Percentiles rank a stretch among this genome's conserved stretches.
Conservation (phyloP, 2,113 vertebrate species). For the Dicentrarchus labrax region DNA sequence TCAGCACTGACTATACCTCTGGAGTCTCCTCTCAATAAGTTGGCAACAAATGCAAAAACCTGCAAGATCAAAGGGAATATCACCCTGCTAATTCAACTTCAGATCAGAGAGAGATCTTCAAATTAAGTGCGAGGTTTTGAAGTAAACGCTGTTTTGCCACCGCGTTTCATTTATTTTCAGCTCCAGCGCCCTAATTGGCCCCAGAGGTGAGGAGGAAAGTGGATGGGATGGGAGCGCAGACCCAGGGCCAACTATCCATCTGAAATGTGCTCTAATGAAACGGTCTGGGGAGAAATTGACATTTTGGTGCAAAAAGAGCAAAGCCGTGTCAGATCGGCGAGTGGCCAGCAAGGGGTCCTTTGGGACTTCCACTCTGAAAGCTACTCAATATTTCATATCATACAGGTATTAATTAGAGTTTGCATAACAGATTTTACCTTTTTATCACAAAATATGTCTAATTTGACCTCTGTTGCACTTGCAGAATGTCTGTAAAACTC, state of each 20-base stretch:
- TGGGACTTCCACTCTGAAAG: conserved; percentile 29
- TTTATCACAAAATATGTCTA: conserved; percentile 23
- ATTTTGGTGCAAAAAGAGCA: conserved; percentile 63
- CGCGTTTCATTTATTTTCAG: conserved; percentile 71
- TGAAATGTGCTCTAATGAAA: conserved; percentile 69
- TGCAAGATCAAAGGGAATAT: conserved; percentile 72
- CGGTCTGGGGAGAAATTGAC: conserved; percentile 66
- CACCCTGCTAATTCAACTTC: conserved; percentile 67
- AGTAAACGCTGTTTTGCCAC: conserved; percentile 78
- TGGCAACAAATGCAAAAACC: conserved; percentile 71
- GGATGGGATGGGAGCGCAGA: conserved; percentile 49
- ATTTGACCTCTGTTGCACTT: neutral
- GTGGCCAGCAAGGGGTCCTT: conserved; percentile 28
- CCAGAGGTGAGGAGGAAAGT: conserved; percentile 70
- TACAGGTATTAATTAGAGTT: conserved; percentile 57
- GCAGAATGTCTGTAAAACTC: neutral
- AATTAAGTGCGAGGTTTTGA: conserved; percentile 73
- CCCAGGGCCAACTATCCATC: conserved; percentile 62
- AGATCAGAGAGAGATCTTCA: conserved; percentile 75
- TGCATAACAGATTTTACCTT: conserved; percentile 15
- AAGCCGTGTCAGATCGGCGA: conserved; percentile 37
- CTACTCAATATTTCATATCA: conserved; percentile 42
- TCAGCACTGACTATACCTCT: conserved; percentile 26
- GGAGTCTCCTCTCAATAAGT: conserved; percentile 60
- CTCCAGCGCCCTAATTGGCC: conserved; percentile 76